Evolutionary conservation across 1,140 invertebrate genomes (phyloP), one percentile per base, ranked within the genome.

Genomic region (Drosophila bifasciata): DNA sequence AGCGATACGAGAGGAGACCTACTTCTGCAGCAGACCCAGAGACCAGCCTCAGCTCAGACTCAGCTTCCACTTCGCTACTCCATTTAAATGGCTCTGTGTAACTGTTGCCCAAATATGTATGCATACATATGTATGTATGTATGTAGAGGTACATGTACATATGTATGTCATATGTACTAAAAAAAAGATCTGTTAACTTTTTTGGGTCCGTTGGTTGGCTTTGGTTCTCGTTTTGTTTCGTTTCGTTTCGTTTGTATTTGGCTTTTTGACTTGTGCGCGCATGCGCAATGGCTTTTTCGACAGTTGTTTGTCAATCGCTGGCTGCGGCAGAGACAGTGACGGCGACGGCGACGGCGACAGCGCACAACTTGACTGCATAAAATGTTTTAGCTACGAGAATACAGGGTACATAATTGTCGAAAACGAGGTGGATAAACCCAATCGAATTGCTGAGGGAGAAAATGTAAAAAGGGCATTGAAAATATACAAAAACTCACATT

Each of bases 241-340:
- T 36, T 76, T 61, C 74, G 55, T 79, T 73, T 81, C 75, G 75
- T 78, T 74, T 61, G 63, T 76, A 80, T 84, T 79, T 84, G 80
- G 76, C 70, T 74, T 74, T 74, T 83, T 83, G 79, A 83, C 79
- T 83, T 79, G 79, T 61, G 76, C 80, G 76, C 80, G 80, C 80
- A 84, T 84, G 80, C 80, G 80, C 80, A 84, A 85, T 83, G 80
- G 76, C 76, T 84, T 85, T 84, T 84, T 85, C 80, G 80, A 84
- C 80, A 84, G 76, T 85, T 85, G 80, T 84, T 84, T 84, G 80
- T 84, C 80, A 84, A 84, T 84, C 80, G 72, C 55, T 51, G 70
- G 62, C 72, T 58, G 53, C 43, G 61, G 44, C 57, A 59, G 53
- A 50, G 49, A 61, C 45, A 57, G 52, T 45, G 44, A 44, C 19